Conservation (phyloP, 1,140 invertebrate species). For the Gryon sp. region DNA sequence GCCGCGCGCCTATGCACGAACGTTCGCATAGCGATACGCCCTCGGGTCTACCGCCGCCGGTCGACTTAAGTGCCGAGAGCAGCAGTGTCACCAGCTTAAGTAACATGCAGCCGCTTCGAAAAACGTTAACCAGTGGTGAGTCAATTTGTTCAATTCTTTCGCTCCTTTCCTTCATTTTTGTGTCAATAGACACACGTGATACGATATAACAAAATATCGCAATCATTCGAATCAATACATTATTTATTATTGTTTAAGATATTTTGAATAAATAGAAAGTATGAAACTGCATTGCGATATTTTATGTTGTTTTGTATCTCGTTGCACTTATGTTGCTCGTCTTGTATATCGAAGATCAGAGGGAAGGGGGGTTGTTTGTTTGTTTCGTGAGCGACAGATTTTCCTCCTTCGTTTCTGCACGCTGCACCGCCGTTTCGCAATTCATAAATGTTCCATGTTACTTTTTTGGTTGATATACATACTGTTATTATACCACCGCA, state of each 20-base stretch:
- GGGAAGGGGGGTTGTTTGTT: conserved; percentile 31
- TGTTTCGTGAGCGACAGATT: conserved; percentile 67
- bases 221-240: no score
- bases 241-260: background rate
- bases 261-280: background rate
- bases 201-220: conserved; percentile 20
- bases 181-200: conserved; percentile 21
- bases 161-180: conserved; percentile 34
- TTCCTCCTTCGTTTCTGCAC: conserved; percentile 76
- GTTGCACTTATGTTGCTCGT: conserved; percentile 74
- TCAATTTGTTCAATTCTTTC: background rate
- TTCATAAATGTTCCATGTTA: conserved; percentile 79
- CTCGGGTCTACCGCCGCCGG: conserved; percentile 87
- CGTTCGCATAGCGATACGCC: conserved; percentile 94
- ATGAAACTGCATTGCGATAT: background rate
- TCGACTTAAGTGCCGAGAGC: conserved; percentile 95
- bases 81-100: conserved; percentile 96
- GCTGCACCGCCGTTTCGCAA: conserved; percentile 78
- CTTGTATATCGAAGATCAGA: conserved; percentile 60
- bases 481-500: conserved; percentile 64
- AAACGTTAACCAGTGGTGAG: conserved; percentile 91
- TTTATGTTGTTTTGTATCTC: conserved; percentile 29
- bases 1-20: conserved; percentile 86
- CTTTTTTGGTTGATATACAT: conserved; percentile 67
- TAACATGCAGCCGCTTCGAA: conserved; percentile 89